Conservation (phyloP, 2,888 invertebrate species). For the Cyclophora albipunctata region DNA sequence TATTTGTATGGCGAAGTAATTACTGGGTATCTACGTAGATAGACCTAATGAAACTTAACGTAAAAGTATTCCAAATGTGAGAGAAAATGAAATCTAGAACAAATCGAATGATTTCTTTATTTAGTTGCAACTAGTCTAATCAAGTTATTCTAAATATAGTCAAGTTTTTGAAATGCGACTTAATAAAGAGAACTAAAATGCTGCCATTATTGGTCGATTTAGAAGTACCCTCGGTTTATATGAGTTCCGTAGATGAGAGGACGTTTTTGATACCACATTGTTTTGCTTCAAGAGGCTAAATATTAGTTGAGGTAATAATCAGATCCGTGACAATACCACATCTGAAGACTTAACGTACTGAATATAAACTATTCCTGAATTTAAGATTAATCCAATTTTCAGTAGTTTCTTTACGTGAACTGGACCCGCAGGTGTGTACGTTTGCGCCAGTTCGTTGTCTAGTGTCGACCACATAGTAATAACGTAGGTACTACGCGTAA, state of each 20-base stretch:
- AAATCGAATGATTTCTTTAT: no score
- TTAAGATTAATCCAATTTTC: conserved; percentile 42
- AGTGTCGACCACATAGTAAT: conserved; percentile 32
- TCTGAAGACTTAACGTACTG: conserved; percentile 42
- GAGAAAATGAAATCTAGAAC: background rate
- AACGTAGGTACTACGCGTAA: conserved; percentile 8
- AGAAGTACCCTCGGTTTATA: no score
- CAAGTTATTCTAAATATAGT: no score
- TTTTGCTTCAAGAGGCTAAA: conserved; percentile 4
- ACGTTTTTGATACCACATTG: background rate
- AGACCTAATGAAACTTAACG: background rate
- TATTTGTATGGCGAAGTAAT: conserved; percentile 6
- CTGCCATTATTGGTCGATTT: no score
- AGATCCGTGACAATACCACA: conserved; percentile 44
- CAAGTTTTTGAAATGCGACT: no score
- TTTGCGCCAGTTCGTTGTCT: conserved; percentile 19
- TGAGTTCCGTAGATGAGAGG: no score
- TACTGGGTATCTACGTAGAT: conserved; percentile 6
- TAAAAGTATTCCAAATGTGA: background rate
- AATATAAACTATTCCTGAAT: conserved; percentile 33
- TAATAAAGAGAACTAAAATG: no score
- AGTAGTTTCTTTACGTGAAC: conserved; percentile 31
- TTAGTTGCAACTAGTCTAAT: no score
- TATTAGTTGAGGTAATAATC: conserved; percentile 9
- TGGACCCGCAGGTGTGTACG: conserved; percentile 13